Evolutionary conservation across 1,140 invertebrate species (phyloP).

Genomic region (Papilio aristodemus): DNA sequence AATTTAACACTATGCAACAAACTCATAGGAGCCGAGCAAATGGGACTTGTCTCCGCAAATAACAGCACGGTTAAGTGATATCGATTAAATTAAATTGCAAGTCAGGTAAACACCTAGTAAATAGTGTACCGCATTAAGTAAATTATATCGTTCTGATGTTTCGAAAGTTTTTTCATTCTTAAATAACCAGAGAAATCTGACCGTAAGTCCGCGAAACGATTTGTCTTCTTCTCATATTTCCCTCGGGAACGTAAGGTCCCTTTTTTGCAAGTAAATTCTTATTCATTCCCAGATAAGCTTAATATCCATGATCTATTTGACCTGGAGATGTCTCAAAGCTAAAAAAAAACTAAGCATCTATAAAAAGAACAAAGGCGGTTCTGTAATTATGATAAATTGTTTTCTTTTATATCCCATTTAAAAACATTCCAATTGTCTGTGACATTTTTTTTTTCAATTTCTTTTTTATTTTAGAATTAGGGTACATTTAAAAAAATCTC

Average conservation of each 20-base stretch:
- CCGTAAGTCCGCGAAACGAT: slow-evolving; percentile 29
- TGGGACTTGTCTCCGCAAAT: too few relatives aligned
- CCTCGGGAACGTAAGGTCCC: slow-evolving; percentile 29
- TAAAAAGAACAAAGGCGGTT: too few relatives aligned
- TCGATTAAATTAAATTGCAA: too few relatives aligned
- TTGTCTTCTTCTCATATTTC: slow-evolving; percentile 40
- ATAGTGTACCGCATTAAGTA: neutral
- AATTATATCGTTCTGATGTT: neutral
- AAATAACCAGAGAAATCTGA: slow-evolving; percentile 33
- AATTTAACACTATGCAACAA: too few relatives aligned
- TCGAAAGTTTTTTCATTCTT: neutral
- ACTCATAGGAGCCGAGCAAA: neutral
- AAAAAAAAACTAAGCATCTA: too few relatives aligned
- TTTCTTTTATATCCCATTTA: too few relatives aligned
- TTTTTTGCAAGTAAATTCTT: slow-evolving; percentile 34
- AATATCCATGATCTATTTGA: slow-evolving; percentile 19
- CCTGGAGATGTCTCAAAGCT: slow-evolving; percentile 26
- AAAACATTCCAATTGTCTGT: too few relatives aligned
- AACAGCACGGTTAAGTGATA: too few relatives aligned
- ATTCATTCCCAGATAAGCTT: slow-evolving; percentile 32
- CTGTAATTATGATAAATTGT: neutral
- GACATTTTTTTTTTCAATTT: too few relatives aligned
- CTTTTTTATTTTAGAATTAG: too few relatives aligned
- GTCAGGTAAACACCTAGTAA: neutral
- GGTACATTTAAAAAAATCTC: too few relatives aligned